A percentile compares a stretch with the other conserved stretches of the same genome.
Conservation (phyloP, 2,888 invertebrate species). For the Diarsia rubi region DNA sequence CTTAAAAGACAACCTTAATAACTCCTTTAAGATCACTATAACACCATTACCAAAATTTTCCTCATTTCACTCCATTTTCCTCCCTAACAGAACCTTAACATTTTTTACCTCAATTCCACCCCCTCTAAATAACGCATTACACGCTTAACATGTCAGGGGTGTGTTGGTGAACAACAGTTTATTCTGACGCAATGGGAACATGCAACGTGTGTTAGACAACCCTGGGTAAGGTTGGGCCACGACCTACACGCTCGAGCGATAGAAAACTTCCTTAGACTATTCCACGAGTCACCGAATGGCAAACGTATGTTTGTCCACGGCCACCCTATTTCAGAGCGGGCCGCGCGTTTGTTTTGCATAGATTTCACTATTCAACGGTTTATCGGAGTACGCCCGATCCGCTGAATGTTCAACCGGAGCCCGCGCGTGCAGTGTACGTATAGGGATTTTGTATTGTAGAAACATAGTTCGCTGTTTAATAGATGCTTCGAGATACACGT, state of each 20-base stretch:
- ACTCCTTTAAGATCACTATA: background rate
- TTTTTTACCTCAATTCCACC: constrained; percentile 29
- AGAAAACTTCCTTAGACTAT: too few relatives aligned
- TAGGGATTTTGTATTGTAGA: background rate
- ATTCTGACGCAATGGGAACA: constrained; percentile 38
- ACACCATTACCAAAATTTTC: background rate
- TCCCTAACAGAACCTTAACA: background rate
- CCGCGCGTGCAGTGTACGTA: too few relatives aligned
- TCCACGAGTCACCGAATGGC: too few relatives aligned
- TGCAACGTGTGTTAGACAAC: constrained; percentile 43
- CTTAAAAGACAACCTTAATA: background rate
- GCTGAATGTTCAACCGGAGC: background rate
- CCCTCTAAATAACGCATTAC: constrained; percentile 37
- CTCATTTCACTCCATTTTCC: background rate
- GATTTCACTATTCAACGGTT: background rate
- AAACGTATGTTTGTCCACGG: too few relatives aligned
- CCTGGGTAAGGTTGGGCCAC: constrained; percentile 4
- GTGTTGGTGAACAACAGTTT: constrained; percentile 36
- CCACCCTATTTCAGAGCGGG: background rate
- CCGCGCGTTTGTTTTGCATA: background rate
- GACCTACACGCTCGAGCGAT: background rate
- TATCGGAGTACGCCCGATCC: background rate
- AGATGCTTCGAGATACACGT: background rate
- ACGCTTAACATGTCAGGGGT: constrained; percentile 44
- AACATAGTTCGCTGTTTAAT: background rate